Conservation (phyloP, 2,888 invertebrate genomes). For the Sphaeridia pumilis region DNA sequence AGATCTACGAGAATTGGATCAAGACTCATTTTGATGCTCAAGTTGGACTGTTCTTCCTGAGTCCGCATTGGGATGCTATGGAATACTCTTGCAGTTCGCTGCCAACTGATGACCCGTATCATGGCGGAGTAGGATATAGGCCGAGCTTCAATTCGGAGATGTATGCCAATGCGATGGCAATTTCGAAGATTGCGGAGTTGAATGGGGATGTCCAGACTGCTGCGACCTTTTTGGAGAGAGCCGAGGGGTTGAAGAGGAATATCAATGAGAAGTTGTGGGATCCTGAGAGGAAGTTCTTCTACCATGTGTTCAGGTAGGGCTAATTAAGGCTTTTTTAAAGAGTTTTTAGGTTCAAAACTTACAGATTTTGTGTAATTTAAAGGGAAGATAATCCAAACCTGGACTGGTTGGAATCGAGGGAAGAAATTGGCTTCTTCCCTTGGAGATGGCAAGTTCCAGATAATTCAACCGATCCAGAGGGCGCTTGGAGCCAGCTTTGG, state of each 20-base stretch:
- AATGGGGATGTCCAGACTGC: constrained; percentile 18
- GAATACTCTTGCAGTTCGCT: constrained; percentile 28
- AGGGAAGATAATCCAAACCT: constrained; percentile 30
- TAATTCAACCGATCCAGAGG: constrained; percentile 16
- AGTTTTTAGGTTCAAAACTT: too few species aligned
- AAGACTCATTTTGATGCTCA: constrained; percentile 17
- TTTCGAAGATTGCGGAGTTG: constrained; percentile 27
- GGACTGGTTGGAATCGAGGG: constrained; percentile 27
- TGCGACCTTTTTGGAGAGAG: constrained; percentile 22
- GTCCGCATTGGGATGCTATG: constrained; percentile 32
- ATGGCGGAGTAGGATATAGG: constrained; percentile 31
- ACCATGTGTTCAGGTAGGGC: constrained; percentile 27
- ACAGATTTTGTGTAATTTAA: too few species aligned
- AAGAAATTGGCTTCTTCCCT: constrained; percentile 34
- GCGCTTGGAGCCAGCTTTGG: constrained; percentile 26
- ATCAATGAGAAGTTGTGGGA: constrained; percentile 30
- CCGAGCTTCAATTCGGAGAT: constrained; percentile 33
- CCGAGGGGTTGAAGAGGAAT: constrained; percentile 14
- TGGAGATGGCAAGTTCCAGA: constrained; percentile 28
- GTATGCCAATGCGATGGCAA: constrained; percentile 32
- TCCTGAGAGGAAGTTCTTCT: constrained; percentile 29
- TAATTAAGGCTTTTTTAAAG: too few species aligned
- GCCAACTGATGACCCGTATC: constrained; percentile 28
- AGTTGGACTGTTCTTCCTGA: constrained; percentile 26
- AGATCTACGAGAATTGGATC: constrained; percentile 29